These are phyloP conservation scores for Caenorhabditis macrosperma DNA, from an alignment of 2,888 invertebrate species.

Conservation along the genomic window DNA sequence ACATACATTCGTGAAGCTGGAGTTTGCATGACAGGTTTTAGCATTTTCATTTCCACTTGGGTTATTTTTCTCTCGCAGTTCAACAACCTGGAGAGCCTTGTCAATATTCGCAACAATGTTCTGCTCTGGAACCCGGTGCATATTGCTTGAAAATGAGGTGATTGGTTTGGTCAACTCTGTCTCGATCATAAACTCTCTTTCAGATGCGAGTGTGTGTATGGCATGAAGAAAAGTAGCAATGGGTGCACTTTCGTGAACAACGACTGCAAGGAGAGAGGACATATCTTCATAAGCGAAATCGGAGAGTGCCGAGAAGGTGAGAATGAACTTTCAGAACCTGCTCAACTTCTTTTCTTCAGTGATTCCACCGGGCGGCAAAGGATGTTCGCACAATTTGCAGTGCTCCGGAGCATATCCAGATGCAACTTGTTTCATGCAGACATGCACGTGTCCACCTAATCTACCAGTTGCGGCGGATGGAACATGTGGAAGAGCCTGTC, in stretches of 20 bases:
- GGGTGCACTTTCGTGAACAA: slow-evolving; percentile 79
- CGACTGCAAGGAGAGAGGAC: slow-evolving; percentile 78
- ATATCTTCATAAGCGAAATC: slow-evolving; percentile 79
- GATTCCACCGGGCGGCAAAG: slow-evolving; percentile 77
- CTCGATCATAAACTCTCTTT: not conserved
- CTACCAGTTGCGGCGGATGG: slow-evolving; percentile 79
- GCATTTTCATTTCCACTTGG: not conserved
- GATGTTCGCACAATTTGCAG: slow-evolving; percentile 79
- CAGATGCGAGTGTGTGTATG: slow-evolving; percentile 78
- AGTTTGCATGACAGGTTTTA: slow-evolving; percentile 78
- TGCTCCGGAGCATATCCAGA: slow-evolving; percentile 76
- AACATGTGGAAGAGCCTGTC: slow-evolving; percentile 78
- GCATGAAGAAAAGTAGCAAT: slow-evolving; percentile 76
- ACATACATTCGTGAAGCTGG: slow-evolving; percentile 80
- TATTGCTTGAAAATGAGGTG: slow-evolving; percentile 76
- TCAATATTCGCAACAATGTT: slow-evolving; percentile 80
- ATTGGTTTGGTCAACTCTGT: no score
- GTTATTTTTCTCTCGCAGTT: slow-evolving; percentile 60
- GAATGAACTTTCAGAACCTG: not conserved
- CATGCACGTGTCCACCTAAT: slow-evolving; percentile 77
- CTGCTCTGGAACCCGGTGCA: slow-evolving; percentile 77
- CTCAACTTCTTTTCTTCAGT: slow-evolving; percentile 66
- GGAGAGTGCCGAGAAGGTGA: slow-evolving; percentile 79
- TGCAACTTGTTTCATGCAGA: slow-evolving; percentile 71
- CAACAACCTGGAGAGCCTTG: slow-evolving; percentile 79